Percentiles rank a stretch among this genome's conserved stretches.
Conservation (phyloP, 2,888 invertebrate species). For the Cyclophora punctaria region DNA sequence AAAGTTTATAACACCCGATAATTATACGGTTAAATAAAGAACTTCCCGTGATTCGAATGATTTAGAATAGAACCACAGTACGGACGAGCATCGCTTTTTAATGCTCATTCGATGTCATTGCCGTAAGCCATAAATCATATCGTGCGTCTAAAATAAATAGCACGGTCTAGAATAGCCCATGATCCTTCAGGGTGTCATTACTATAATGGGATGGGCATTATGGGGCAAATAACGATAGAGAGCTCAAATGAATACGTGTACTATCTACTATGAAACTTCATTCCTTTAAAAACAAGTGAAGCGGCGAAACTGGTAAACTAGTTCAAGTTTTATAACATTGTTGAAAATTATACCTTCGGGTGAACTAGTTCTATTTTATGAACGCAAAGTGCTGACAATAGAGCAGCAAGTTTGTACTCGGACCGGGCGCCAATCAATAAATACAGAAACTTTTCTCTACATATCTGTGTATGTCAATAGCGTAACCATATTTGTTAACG, state of each 20-base stretch:
- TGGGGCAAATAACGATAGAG: slow-evolving; percentile 29
- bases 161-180: slow-evolving; percentile 10
- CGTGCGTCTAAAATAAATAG: slow-evolving; percentile 26
- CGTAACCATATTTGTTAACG: neutral
- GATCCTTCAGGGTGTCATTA: slow-evolving; percentile 29
- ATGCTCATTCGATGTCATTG: slow-evolving; percentile 12
- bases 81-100: no score
- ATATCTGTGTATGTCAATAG: neutral
- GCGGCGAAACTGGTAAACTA: slow-evolving; percentile 9
- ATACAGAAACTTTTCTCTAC: no score
- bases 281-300: slow-evolving; percentile 8
- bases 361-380: slow-evolving; percentile 5
- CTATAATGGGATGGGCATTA: slow-evolving; percentile 27
- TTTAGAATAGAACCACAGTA: no score
- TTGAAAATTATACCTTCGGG: slow-evolving; percentile 13
- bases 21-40: no score
- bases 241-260: slow-evolving; percentile 22
- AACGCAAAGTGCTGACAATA: neutral
- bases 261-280: slow-evolving; percentile 7
- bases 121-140: slow-evolving; percentile 25
- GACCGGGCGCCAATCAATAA: neutral
- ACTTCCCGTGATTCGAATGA: no score
- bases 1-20: no score
- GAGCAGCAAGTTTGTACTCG: neutral
- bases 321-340: slow-evolving; percentile 11